Conservation (phyloP, 2,797 vertebrate species). For the Erethizon dorsatum region DNA sequence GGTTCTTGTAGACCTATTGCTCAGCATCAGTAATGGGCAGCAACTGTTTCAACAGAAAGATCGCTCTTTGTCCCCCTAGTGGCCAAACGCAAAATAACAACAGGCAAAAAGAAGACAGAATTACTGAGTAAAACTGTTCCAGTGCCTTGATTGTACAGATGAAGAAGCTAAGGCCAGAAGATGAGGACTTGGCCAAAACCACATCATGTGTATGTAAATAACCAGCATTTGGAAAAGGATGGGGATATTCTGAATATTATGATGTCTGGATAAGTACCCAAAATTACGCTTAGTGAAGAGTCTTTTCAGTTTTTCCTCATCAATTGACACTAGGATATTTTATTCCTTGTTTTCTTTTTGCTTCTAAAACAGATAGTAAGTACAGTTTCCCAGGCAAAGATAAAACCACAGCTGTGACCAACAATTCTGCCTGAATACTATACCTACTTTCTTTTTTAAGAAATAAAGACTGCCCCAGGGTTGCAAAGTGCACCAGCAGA, state of each 20-base stretch:
- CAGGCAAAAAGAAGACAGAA: background rate
- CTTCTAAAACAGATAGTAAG: conserved; percentile 36
- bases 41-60: conserved; percentile 2
- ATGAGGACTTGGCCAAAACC: background rate
- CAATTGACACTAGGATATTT: background rate
- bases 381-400: background rate
- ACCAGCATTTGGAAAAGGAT: background rate
- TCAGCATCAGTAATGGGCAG: conserved; percentile 12
- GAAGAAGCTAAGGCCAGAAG: conserved; percentile 22
- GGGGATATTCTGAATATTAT: background rate
- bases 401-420: conserved; percentile 54
- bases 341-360: background rate
- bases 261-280: background rate
- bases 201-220: background rate
- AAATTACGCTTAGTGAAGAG: background rate
- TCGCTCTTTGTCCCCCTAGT: conserved; percentile 76
- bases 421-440: conserved; percentile 5
- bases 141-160: background rate
- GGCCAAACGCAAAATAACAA: conserved; percentile 63
- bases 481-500: background rate
- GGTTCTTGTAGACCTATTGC: background rate
- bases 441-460: conserved; percentile 33
- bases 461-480: conserved; percentile 3
- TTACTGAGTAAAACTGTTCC: background rate
- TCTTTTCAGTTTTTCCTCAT: background rate